Conservation (phyloP, 2,113 vertebrate species). For the Lophotis ruficrista region DNA sequence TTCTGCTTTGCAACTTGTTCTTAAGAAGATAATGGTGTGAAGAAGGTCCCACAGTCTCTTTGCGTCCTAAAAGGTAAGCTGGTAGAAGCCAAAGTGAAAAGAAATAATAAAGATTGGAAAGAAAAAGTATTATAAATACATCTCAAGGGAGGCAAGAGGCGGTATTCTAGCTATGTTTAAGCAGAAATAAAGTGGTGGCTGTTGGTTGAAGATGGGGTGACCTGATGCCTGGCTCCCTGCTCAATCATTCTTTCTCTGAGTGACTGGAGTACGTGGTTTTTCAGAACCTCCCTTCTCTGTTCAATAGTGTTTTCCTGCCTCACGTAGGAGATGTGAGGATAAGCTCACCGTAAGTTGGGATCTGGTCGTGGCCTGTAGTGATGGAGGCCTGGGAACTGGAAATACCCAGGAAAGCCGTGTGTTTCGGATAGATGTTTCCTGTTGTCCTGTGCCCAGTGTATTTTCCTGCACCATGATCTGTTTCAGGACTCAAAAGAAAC, state of each 20-base stretch:
- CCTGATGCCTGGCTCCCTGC: background rate
- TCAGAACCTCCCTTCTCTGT: background rate
- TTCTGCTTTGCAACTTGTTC: background rate
- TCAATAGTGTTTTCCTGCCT: background rate
- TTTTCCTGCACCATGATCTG: background rate
- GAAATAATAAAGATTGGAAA: background rate
- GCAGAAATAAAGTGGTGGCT: background rate
- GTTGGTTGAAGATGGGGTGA: background rate
- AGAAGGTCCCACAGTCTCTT: background rate
- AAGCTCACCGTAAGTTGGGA: background rate
- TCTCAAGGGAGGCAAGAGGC: background rate
- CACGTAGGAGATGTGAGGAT: background rate
- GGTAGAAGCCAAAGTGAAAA: background rate
- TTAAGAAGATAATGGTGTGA: background rate
- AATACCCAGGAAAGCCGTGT: background rate
- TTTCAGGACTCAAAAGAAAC: background rate
- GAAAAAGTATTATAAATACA: background rate
- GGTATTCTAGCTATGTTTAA: background rate
- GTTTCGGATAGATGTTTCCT: background rate
- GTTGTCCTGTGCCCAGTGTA: background rate
- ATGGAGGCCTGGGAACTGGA: background rate
- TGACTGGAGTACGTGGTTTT: accelerated
- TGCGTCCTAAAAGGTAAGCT: background rate
- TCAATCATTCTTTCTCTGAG: background rate
- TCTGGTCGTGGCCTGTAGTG: background rate